Base-by-base conservation (phyloP, 2,797 vertebrate species). In the Dromococcyx pavoninus region DNA sequence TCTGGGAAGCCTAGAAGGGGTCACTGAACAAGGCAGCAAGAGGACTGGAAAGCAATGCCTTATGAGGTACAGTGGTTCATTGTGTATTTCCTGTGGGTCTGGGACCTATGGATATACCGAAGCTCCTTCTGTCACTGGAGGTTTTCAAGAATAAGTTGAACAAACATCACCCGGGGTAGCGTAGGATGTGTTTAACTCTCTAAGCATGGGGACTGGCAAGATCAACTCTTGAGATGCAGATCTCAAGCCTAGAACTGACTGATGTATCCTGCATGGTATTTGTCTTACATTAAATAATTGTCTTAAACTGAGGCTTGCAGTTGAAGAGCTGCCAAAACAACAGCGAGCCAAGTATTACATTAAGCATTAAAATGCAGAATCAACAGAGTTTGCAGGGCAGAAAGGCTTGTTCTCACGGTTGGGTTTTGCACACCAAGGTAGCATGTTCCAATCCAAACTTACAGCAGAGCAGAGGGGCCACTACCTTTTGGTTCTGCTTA, bases 281-380 rank as follows among this genome's bases (percentile, higher is more conserved):
- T 0, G 0, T 81, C 79, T 91, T 73, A 86, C 66, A 78, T 93
- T 88, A 83, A 95, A 70, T 75, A 89, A 89, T 60, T 92, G 72
- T 58, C 18, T 93, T 88, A 93, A 93, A 75, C 8, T 81, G 91
- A 94, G 14, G 23, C 44, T 89, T 89, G 65, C 43, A 93, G 73
- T 24, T 13, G 0, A 93, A 91, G 58, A 13, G 17, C 70, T 94
- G 94, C 92, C 95, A 94, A 88, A 64, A 91, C 33, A 43, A 86
- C 30, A 77, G 58, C 3, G 7, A 75, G 87, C 95, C 89, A 95
- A 93, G 79, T 91, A 37, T 69, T 75, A 84, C 91, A 95, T 69
- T 51, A 73, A 91, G 62, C 66, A 17, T 46, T 23, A 70, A 69
- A 58, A 43, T 4, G 62, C 25, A n/a, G 81, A 46, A 85, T 94